Evolutionary conservation across 2,888 invertebrate species (phyloP), one percentile per base, ranked within the genome.

Genomic region (Tipula vernalis): DNA sequence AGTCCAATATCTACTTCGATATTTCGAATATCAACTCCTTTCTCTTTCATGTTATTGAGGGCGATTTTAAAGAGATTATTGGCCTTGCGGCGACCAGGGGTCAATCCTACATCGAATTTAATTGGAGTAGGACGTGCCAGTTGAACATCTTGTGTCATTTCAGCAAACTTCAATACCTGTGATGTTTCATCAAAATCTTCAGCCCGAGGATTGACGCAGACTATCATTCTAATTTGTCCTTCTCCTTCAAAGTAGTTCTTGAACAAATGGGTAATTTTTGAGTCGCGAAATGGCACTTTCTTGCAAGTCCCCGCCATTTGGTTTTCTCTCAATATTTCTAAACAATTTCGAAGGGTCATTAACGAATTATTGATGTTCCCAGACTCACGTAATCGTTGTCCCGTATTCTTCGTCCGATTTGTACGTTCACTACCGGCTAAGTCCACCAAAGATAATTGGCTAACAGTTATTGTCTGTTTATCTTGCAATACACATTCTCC

Each of bases 231-330:
- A 0, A 99, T 98, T 89, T 96, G 96, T 0, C 99, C 99, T 90
- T 98, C 97, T 0, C 99, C 98, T 91, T 99, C 99, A 91, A 99
- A 99, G 92, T 96, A 99, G 90, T 97, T 98, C 91, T 99, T 99
- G 91, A 99, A 99, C 87, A 99, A 93, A 91, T 97, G 97, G 0
- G 99, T 99, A 10, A 99, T 93, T 89, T 98, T 97, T 0, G 97
- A 96, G 89, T 99, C 98, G 39, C 99, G 93, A 91, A 99, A 99
- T 0, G 99, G 99, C 0, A 99, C 97, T 92, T 97, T 95, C 90
- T 96, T 96, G 87, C 93, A 94, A 0, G 93, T 91, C 13, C 93
- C 93, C 18, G 92, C 94, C 13, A 93, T 91, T 90, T 98, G 98
- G 91, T 98, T 99, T 89, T 98, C 98, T 85, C 98, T 92, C 88